Percentiles rank a stretch among this genome's conserved stretches.
phyloP scores from a whole-genome alignment of 2,797 vertebrate genomes.

The Artibeus jamaicensis region DNA sequence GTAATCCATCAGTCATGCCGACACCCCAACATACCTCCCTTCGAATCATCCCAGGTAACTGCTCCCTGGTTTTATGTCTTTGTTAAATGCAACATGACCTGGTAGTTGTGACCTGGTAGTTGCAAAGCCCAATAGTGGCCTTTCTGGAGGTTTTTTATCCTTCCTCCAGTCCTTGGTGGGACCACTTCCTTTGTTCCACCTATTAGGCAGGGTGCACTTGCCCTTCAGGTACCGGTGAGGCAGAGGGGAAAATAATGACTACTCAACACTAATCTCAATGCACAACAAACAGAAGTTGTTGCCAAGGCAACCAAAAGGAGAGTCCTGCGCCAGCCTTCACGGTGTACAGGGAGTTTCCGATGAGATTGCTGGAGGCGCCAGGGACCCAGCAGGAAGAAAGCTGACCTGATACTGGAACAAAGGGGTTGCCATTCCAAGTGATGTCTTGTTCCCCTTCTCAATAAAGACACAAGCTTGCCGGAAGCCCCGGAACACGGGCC shows the following conservation, averaged over 20 bases:
- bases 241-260: constrained; percentile 28
- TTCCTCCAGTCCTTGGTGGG: not conserved
- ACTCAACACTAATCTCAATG: not conserved
- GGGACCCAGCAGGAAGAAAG: constrained; percentile 8
- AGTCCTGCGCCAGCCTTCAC: not conserved
- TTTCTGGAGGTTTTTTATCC: not conserved
- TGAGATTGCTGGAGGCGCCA: constrained; percentile 39
- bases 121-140: not conserved
- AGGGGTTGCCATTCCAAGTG: not conserved
- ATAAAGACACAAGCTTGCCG: not conserved
- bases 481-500: not conserved
- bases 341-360: constrained; percentile 52
- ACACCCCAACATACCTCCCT: not conserved
- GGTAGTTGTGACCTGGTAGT: not conserved
- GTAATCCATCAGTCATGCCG: not conserved
- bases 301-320: constrained; percentile 70
- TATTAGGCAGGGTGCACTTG: not conserved
- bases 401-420: constrained; percentile 16
- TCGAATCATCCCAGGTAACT: not conserved
- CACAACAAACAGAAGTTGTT: constrained; percentile 66
- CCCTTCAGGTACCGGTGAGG: not conserved
- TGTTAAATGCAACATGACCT: not conserved
- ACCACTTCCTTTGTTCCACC: not conserved
- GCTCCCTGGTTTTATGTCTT: not conserved
- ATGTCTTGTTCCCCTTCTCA: constrained; percentile 27